Conservation (phyloP, 2,797 vertebrate species). For the Harpagifer antarcticus region DNA sequence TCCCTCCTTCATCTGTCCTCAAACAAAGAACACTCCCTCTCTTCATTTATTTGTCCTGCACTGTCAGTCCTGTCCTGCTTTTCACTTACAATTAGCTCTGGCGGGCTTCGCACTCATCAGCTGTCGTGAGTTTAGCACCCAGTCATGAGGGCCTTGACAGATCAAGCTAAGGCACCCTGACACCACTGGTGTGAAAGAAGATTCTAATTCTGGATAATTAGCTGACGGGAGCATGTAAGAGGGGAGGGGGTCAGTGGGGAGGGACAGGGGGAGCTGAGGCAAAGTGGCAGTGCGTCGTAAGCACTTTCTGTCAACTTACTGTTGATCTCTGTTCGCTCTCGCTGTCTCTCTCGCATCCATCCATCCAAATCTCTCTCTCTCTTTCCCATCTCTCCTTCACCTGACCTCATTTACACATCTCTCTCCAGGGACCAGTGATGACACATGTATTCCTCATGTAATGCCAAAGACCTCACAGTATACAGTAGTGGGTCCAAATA, state of each 20-base stretch:
- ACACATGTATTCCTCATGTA: constrained; percentile 6
- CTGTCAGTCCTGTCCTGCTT: constrained; percentile 91
- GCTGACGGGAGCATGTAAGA: constrained; percentile 84
- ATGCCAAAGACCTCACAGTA: constrained; percentile 1
- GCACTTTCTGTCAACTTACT: constrained; percentile 83
- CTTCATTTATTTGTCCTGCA: constrained; percentile 37
- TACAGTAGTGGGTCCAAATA: neutral
- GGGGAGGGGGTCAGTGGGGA: constrained; percentile 31
- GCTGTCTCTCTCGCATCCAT: constrained; percentile 43
- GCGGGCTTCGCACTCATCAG: constrained; percentile 85
- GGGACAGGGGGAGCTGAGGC: constrained; percentile 57
- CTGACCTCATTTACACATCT: constrained; percentile 62
- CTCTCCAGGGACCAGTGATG: neutral
- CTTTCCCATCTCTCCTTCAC: constrained; percentile 23
- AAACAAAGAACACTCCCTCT: constrained; percentile 59
- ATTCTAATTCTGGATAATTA: constrained; percentile 90
- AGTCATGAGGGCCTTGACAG: constrained; percentile 81
- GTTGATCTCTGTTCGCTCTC: constrained; percentile 68
- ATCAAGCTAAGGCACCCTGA: constrained; percentile 86
- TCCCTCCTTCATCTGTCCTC: constrained; percentile 67
- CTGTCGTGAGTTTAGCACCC: constrained; percentile 88
- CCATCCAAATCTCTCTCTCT: constrained; percentile 28
- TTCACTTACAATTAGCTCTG: constrained; percentile 94
- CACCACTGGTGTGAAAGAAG: constrained; percentile 89
- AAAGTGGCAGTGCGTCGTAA: constrained; percentile 85